phyloP scores from a whole-genome alignment of 2,888 invertebrate species.

The Eumacrocentrus americanus region DNA sequence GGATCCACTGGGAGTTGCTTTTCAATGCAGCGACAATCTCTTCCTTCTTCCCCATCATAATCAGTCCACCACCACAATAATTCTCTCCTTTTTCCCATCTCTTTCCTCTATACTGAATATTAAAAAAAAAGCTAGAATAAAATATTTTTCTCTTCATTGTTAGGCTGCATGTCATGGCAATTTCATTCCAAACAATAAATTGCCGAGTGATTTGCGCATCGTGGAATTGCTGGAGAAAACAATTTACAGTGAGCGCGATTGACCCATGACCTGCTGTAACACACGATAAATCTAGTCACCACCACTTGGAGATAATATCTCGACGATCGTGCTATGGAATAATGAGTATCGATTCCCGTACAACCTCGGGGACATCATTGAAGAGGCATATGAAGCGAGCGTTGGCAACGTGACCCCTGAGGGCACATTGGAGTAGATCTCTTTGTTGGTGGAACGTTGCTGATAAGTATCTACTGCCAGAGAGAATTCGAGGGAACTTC shows the following conservation, averaged over 20 bases:
- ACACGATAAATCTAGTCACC: conserved; percentile 16
- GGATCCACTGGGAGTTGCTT: neutral
- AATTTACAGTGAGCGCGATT: conserved; percentile 23
- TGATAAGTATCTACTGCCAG: conserved; percentile 4
- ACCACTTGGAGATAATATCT: conserved; percentile 9
- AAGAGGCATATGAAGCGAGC: neutral
- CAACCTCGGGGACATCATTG: conserved; percentile 3
- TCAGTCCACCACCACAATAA: neutral
- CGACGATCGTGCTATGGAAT: conserved; percentile 7
- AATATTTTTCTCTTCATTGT: neutral
- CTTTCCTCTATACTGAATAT: neutral
- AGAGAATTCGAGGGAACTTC: neutral
- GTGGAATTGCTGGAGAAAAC: conserved; percentile 6
- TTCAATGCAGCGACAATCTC: neutral
- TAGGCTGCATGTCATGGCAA: neutral
- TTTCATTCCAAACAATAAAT: neutral
- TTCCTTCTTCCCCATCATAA: neutral
- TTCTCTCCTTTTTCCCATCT: neutral
- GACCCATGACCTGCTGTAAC: conserved; percentile 20
- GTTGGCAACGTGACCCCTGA: conserved; percentile 3
- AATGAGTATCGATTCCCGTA: conserved; percentile 21
- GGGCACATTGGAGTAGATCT: conserved; percentile 6
- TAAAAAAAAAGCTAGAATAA: too few relatives aligned
- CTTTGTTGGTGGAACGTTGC: neutral
- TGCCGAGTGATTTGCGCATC: neutral